A percentile compares a stretch with the other conserved stretches of the same genome.
These are phyloP conservation scores for Ahaetulla prasina DNA, from an alignment of 2,113 vertebrate genomes.

Conservation along the genomic window DNA sequence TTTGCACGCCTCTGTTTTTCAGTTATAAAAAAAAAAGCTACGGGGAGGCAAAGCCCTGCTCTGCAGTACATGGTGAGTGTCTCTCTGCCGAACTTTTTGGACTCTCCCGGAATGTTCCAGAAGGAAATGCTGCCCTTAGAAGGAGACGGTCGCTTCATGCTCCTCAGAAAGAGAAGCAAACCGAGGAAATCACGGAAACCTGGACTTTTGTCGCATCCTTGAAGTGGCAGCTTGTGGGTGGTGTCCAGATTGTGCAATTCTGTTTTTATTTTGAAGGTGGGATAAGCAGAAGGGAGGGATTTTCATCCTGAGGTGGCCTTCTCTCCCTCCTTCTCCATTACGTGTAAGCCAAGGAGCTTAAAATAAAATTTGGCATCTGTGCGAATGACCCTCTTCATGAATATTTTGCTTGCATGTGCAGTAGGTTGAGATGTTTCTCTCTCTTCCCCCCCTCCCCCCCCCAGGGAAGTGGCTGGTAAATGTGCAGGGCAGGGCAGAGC, in stretches of 20 bases:
- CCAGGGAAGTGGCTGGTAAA: slow-evolving; percentile 21
- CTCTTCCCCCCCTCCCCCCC: too few species aligned
- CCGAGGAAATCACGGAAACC: slow-evolving; percentile 5
- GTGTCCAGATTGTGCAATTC: neutral
- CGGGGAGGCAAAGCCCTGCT: slow-evolving; percentile 28
- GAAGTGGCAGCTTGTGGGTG: neutral
- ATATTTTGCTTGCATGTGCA: slow-evolving; percentile 37
- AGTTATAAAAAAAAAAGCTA: slow-evolving; percentile 36
- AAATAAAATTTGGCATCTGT: slow-evolving; percentile 49
- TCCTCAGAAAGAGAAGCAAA: slow-evolving; percentile 31
- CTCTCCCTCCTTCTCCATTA: slow-evolving; percentile 16
- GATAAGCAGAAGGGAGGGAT: neutral
- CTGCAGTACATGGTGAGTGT: slow-evolving; percentile 34
- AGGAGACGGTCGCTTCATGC: slow-evolving; percentile 20
- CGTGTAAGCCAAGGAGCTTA: slow-evolving; percentile 30
- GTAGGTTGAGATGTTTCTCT: slow-evolving; percentile 13
- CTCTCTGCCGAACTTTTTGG: slow-evolving; percentile 32
- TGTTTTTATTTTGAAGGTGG: neutral
- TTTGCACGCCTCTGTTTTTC: slow-evolving; percentile 47
- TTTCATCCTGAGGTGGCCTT: neutral
- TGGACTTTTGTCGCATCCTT: neutral
- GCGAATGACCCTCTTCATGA: slow-evolving; percentile 39
- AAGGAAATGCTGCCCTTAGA: slow-evolving; percentile 28
- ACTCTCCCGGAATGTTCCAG: slow-evolving; percentile 40
- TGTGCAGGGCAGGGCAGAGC: slow-evolving; percentile 13